Percentiles rank a stretch among this genome's conserved stretches.
Evolutionary conservation across 2,113 vertebrate species (phyloP).

Genomic region (Otis tarda): DNA sequence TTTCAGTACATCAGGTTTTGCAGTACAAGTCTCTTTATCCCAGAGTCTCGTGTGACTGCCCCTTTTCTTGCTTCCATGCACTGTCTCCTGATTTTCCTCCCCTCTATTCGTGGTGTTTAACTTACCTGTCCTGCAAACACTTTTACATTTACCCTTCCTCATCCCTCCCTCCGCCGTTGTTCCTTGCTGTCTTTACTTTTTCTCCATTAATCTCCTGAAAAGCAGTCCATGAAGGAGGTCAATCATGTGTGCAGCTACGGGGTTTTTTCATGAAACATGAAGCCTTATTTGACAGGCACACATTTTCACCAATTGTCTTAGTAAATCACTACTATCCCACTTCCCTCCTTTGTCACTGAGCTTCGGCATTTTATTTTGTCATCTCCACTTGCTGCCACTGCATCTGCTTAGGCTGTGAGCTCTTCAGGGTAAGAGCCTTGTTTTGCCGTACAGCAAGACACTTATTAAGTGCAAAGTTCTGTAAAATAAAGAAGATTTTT

Average conservation of each 20-base stretch:
- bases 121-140: not conserved
- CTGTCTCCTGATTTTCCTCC: not conserved
- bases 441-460: not conserved
- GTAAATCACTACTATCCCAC: not conserved
- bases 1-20: not conserved
- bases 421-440: not conserved
- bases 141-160: not conserved
- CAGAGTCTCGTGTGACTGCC: not conserved
- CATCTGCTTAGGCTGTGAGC: not conserved
- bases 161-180: not conserved
- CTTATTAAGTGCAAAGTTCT: not conserved
- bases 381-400: not conserved
- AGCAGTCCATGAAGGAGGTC: not conserved
- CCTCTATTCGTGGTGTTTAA: not conserved
- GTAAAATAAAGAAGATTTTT: slow-evolving; percentile 25
- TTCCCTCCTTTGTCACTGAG: not conserved
- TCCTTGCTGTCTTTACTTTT: not conserved
- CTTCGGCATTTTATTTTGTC: not conserved
- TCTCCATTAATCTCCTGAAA: not conserved
- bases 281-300: not conserved
- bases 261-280: not conserved
- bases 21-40: not conserved
- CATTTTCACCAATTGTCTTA: not conserved
- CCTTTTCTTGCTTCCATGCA: not conserved
- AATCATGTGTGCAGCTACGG: not conserved